Conservation (phyloP, 2,888 invertebrate species). For the Chydorus sphaericus region DNA sequence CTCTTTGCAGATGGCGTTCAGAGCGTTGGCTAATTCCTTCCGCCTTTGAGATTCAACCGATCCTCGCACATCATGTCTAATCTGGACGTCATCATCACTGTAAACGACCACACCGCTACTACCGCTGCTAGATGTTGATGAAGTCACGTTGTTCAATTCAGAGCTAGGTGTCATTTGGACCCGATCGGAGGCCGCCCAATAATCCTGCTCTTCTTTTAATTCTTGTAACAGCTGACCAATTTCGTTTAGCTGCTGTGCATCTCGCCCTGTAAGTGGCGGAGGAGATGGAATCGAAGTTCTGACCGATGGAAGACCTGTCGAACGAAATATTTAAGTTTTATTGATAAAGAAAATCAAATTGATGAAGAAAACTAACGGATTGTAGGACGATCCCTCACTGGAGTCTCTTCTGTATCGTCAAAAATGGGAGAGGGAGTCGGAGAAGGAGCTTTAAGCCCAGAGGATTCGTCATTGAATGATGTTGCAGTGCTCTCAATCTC, state of each 20-base stretch:
- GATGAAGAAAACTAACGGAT: too few relatives aligned
- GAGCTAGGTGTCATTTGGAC: neutral
- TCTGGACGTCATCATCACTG: neutral
- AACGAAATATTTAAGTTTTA: too few relatives aligned
- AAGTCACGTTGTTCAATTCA: neutral
- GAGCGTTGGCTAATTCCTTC: neutral
- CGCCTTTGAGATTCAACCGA: conserved; percentile 1
- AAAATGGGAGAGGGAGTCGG: neutral
- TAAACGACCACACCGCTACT: neutral
- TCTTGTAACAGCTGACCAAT: neutral
- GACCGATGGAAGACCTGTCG: too few relatives aligned
- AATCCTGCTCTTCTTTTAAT: neutral
- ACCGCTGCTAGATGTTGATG: neutral
- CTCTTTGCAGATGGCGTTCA: conserved; percentile 6
- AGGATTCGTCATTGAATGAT: neutral
- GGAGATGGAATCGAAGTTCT: neutral
- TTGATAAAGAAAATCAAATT: too few relatives aligned
- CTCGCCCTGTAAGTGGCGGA: neutral
- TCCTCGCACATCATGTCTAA: neutral
- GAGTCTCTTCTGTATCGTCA: neutral
- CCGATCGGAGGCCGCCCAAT: neutral
- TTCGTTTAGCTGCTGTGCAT: conserved; percentile 1
- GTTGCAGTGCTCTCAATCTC: neutral
- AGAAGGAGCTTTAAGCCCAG: neutral
- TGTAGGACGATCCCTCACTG: neutral